These are phyloP conservation scores for Drosophila ficusphila DNA, from an alignment of 1,140 invertebrate genomes.

Conservation along the genomic window DNA sequence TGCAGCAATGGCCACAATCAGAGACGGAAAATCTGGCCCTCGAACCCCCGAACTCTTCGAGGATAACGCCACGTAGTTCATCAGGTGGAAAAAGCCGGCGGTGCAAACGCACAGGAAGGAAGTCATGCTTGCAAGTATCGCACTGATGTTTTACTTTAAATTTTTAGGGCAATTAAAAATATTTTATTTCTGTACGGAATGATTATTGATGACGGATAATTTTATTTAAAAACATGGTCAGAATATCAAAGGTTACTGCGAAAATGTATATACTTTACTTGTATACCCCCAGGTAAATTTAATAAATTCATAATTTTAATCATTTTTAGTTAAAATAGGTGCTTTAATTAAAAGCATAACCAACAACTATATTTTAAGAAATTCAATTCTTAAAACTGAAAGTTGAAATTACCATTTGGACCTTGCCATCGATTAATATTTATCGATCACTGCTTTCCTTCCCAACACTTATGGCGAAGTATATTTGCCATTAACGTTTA, in stretches of 20 bases:
- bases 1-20: slow-evolving; percentile 4
- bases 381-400: no score
- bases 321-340: no score
- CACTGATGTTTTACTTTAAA: background rate
- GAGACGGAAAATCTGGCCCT: background rate
- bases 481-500: no score
- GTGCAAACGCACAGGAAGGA: slow-evolving; percentile 1
- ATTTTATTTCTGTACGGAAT: no score
- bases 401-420: background rate
- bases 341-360: no score
- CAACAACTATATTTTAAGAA: no score
- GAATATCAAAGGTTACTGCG: background rate
- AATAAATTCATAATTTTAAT: no score
- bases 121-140: background rate
- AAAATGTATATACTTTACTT: background rate
- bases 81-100: slow-evolving; percentile 7
- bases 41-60: background rate
- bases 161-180: no score
- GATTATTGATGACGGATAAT: no score
- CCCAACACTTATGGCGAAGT: no score
- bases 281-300: no score
- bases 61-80: background rate
- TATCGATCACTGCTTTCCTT: background rate
- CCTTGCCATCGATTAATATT: background rate
- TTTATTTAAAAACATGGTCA: no score